Percentiles rank a stretch among this genome's conserved stretches.
Conservation (phyloP, 2,113 vertebrate species). For the Nipponia nippon region DNA sequence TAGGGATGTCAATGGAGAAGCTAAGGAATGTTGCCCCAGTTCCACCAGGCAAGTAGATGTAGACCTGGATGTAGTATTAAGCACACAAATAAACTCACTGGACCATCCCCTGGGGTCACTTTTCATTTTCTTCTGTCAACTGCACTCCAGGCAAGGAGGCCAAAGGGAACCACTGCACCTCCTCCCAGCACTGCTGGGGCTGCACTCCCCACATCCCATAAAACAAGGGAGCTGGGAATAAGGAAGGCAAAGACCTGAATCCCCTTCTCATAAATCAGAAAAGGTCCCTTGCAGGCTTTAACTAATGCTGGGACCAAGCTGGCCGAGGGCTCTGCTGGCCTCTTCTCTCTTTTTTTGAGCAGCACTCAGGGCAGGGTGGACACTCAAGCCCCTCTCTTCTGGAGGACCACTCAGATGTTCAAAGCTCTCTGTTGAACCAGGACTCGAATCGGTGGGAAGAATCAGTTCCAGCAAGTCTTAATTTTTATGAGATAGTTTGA, state of each 20-base stretch:
- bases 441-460: background rate
- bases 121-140: background rate
- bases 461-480: background rate
- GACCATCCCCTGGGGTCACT: background rate
- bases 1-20: background rate
- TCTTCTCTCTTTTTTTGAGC: background rate
- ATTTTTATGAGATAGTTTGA: background rate
- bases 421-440: background rate
- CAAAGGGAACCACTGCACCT: background rate
- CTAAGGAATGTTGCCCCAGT: background rate
- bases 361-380: no score
- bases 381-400: background rate
- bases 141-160: background rate
- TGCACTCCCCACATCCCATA: background rate
- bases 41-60: background rate
- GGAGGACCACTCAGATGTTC: background rate
- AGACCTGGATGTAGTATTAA: background rate
- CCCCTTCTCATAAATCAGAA: background rate
- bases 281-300: background rate
- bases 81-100: background rate
- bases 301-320: background rate
- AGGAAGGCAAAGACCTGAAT: background rate
- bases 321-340: background rate
- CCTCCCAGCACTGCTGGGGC: fast-evolving
- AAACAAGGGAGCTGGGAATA: background rate